Evolutionary conservation across 1,140 invertebrate species (phyloP), one percentile per base, ranked within the genome.

Genomic region (Drosophila bocqueti): DNA sequence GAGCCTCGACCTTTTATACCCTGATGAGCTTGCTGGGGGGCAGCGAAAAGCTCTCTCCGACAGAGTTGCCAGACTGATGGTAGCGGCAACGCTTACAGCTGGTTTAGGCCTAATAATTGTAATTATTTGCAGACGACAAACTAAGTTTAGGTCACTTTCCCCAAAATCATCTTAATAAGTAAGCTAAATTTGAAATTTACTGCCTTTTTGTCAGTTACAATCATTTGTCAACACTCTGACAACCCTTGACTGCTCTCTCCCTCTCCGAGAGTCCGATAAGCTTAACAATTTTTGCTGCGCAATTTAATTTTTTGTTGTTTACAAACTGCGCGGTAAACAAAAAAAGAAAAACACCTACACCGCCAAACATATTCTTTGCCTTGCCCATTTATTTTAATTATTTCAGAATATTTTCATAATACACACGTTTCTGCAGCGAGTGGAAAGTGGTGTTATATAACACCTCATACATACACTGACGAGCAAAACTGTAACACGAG

Each of bases 251-350:
- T 7, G 21, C 15, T 26, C 36, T 6, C 13, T 40, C 38, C 24
- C 46, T 55, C 45, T 59, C 43, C 18, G 16, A 55, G 67, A 69
- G 47, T 15, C 18, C 29, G 8, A 34, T 29, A 6, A 45, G 40
- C 63, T 49, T 54, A 1, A 2, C 40, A 75, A 90, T 72, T 69
- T 81, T 89, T 81, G 78, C 84, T 90, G 84, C 84, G 84, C 84
- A 89, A 90, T 89, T 89, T 58, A 86, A 90, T 84, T 89, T 84
- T 69, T 78, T 78, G 77, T 81, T 90, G 50, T 89, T 89, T 81
- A 84, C 81, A 89, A 89, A 89, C 73, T 89, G 81, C 85, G 84
- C 84, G 85, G 69, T 89, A 90, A 89, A 89, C 80, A 87, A 89
- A 90, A 89, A 80, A 78, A 52, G 11, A 18, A 52, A 80, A 71